These are phyloP conservation scores for Hedychridium roseum DNA, from an alignment of 2,888 invertebrate genomes.

Conservation along the genomic window DNA sequence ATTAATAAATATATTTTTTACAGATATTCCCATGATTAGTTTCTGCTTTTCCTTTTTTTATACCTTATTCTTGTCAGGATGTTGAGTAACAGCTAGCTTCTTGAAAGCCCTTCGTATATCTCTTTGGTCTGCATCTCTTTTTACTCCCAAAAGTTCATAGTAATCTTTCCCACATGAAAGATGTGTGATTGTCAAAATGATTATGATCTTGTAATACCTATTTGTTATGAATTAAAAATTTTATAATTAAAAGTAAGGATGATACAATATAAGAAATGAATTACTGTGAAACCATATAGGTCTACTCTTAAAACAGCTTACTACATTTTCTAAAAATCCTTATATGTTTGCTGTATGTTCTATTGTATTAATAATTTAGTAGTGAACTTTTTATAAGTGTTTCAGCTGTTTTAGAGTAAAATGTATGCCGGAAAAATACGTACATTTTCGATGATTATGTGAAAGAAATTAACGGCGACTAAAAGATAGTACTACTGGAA, in stretches of 20 bases:
- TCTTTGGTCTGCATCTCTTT: conserved; percentile 72
- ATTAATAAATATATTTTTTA: conserved; percentile 8
- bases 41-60: conserved; percentile 28
- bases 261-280: not conserved
- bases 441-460: too few relatives aligned
- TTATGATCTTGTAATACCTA: conserved; percentile 13
- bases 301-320: not conserved
- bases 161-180: conserved; percentile 64
- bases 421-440: too few relatives aligned
- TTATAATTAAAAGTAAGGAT: not conserved
- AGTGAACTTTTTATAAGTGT: too few relatives aligned
- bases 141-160: conserved; percentile 75
- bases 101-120: conserved; percentile 83
- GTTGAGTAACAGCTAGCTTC: conserved; percentile 75
- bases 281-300: not conserved
- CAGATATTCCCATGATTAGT: conserved; percentile 1
- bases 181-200: conserved; percentile 7
- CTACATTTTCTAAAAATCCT: not conserved
- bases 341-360: not conserved
- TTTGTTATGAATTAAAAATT: not conserved
- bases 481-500: too few relatives aligned
- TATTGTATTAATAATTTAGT: too few relatives aligned
- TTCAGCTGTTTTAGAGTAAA: too few relatives aligned
- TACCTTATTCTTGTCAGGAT: conserved; percentile 79
- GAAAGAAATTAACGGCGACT: too few relatives aligned